Conservation (phyloP, 2,113 vertebrate genomes). For the Miniopterus natalensis region DNA sequence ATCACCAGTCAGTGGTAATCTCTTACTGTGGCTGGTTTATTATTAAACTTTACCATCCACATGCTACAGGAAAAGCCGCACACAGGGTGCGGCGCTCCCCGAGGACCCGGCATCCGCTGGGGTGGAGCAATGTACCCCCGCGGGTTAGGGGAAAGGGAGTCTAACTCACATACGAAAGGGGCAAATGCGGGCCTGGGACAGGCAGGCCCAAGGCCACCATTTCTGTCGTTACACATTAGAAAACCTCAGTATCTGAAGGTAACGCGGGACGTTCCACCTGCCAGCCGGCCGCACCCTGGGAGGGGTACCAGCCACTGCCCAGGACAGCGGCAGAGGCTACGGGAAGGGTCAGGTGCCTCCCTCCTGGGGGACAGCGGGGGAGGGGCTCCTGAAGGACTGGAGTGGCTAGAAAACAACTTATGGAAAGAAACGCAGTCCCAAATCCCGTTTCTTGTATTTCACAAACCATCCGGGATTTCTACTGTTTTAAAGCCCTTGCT, state of each 20-base stretch:
- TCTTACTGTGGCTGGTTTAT: neutral
- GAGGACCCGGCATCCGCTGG: neutral
- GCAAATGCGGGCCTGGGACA: neutral
- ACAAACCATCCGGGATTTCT: neutral
- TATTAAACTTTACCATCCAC: neutral
- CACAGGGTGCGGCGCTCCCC: fast-evolving
- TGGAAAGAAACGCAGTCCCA: no score
- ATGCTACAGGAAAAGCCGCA: neutral
- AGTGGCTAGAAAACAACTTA: neutral
- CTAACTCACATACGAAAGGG: neutral
- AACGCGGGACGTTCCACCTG: neutral
- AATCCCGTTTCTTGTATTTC: neutral
- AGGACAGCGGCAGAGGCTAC: fast-evolving
- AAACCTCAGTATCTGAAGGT: neutral
- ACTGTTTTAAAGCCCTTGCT: neutral
- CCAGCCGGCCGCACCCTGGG: no score
- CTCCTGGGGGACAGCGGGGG: no score
- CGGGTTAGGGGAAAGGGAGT: neutral
- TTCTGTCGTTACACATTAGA: fast-evolving
- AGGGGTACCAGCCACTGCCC: neutral
- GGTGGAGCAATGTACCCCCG: neutral
- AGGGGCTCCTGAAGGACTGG: no score
- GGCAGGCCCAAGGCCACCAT: no score
- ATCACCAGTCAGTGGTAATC: neutral
- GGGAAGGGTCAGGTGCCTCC: neutral